Percentiles rank a stretch among this genome's conserved stretches.
Evolutionary conservation across 1,140 invertebrate species (phyloP).

Genomic region (Parapsyche elsis): DNA sequence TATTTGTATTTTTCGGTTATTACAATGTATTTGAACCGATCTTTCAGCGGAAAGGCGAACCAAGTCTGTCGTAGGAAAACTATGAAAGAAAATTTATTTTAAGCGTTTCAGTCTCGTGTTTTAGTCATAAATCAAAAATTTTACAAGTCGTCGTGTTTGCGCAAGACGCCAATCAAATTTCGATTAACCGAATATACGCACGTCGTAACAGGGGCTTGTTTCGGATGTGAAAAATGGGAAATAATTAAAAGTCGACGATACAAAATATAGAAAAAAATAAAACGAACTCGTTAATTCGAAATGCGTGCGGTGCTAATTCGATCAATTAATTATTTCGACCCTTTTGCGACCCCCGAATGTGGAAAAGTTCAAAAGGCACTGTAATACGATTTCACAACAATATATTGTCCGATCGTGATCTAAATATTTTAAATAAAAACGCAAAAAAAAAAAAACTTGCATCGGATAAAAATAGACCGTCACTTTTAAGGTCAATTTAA

Average conservation of each 20-base stretch:
- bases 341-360: neutral
- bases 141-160: neutral
- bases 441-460: too few relatives aligned
- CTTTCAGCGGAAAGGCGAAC: too few relatives aligned
- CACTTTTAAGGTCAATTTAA: too few relatives aligned
- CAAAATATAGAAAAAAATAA: neutral
- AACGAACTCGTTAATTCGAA: constrained; percentile 5
- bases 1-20: neutral
- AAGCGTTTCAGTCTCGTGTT: neutral
- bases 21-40: too few relatives aligned
- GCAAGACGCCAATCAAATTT: neutral
- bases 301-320: constrained; percentile 5
- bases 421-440: too few relatives aligned
- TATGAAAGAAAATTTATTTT: too few relatives aligned
- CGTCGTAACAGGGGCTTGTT: too few relatives aligned
- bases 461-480: too few relatives aligned
- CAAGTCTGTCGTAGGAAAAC: too few relatives aligned
- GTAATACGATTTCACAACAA: neutral
- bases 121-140: neutral
- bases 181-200: neutral
- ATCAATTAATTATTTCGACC: constrained; percentile 22
- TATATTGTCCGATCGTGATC: too few relatives aligned
- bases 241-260: too few relatives aligned
- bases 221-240: too few relatives aligned
- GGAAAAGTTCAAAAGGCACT: neutral